phyloP scores from a whole-genome alignment of 2,797 vertebrate genomes.

The Pangasius sanitwongsei region DNA sequence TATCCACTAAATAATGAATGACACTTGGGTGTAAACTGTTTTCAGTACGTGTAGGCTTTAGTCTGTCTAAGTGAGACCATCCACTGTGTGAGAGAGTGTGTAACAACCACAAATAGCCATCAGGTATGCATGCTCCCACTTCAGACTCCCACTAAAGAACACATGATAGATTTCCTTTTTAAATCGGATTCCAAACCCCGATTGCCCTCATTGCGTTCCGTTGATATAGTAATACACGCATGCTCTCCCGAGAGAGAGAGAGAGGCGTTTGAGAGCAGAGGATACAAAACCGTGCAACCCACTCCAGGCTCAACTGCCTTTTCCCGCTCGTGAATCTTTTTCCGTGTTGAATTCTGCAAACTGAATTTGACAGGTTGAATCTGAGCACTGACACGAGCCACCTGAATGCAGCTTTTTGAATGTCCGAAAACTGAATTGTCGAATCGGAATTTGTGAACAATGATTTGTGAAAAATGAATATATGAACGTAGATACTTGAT shows the following conservation, averaged over 20 bases:
- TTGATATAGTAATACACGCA: neutral
- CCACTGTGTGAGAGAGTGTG: neutral
- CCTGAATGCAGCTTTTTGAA: neutral
- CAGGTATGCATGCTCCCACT: neutral
- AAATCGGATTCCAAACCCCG: neutral
- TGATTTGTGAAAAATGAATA: neutral
- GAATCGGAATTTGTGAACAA: neutral
- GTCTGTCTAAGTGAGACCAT: neutral
- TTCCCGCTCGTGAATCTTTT: neutral
- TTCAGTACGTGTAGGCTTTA: neutral
- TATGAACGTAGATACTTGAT: neutral
- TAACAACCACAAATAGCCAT: neutral
- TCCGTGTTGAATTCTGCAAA: neutral
- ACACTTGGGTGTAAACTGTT: neutral
- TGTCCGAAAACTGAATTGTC: neutral
- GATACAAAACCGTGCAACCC: neutral
- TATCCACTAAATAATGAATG: neutral
- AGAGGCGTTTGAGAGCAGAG: neutral
- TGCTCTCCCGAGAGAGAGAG: too few relatives aligned
- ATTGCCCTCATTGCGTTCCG: neutral
- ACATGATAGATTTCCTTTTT: neutral
- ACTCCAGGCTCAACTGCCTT: neutral
- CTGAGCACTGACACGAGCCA: neutral
- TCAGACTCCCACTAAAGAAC: neutral
- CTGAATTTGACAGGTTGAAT: neutral